phyloP scores from a whole-genome alignment of 2,797 vertebrate genomes.

The Arrhamphus sclerolepis region DNA sequence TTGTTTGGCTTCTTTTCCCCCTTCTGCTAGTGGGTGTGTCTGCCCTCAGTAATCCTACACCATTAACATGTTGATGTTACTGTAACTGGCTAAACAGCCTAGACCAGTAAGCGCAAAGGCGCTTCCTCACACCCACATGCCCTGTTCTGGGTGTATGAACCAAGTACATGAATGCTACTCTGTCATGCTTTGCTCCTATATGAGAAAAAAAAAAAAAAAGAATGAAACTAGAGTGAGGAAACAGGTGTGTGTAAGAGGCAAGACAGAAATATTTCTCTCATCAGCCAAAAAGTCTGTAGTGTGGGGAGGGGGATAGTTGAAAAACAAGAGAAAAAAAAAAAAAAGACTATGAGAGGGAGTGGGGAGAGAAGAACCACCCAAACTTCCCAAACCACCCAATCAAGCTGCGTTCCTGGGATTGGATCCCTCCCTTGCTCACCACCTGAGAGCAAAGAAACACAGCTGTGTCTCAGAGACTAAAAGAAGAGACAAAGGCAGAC shows the following conservation, averaged over 20 bases:
- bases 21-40: constrained; percentile 82
- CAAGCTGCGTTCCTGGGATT: constrained; percentile 61
- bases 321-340: constrained; percentile 28
- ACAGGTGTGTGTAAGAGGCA: constrained; percentile 27
- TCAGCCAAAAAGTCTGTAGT: constrained; percentile 11
- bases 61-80: constrained; percentile 81
- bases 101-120: constrained; percentile 76
- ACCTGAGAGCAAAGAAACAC: constrained; percentile 73
- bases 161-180: constrained; percentile 38
- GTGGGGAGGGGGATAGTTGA: constrained; percentile 21
- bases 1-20: constrained; percentile 62
- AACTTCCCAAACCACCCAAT: constrained; percentile 77
- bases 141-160: constrained; percentile 49
- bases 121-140: constrained; percentile 62
- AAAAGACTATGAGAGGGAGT: constrained; percentile 27
- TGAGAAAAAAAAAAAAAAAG: not conserved
- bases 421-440: constrained; percentile 75
- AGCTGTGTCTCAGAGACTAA: constrained; percentile 64
- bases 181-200: constrained; percentile 7
- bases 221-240: constrained; percentile 23
- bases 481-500: constrained; percentile 33
- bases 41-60: constrained; percentile 90
- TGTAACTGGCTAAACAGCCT: constrained; percentile 90
- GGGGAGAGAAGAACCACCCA: constrained; percentile 65
- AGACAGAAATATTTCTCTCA: constrained; percentile 18